Base-by-base conservation (phyloP, 2,113 vertebrate species). In the Oreotrochilus melanogaster region DNA sequence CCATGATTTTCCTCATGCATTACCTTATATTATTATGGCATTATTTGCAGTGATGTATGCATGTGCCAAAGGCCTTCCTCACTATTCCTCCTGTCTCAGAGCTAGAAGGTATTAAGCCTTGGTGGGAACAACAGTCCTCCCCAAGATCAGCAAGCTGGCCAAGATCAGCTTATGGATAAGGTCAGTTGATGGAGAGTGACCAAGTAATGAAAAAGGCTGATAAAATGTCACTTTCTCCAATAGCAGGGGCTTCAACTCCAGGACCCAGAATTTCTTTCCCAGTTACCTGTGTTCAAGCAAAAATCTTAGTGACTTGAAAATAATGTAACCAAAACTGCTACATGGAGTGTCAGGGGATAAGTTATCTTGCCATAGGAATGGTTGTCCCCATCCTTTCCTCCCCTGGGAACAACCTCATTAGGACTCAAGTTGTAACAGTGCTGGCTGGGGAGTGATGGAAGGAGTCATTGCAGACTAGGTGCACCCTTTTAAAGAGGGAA, bases 211-310 rank as follows among this genome's bases (percentile, higher is more conserved):
- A 57, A 57, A 70, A 60, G 25, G 28, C 21, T 43, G 42, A 30
- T 31, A 30, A 0, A 0, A 24, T 25, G 16, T 7, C 4, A 0
- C 14, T 18, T 19, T 3, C 72, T 85, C 56, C 25, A 37, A 27
- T 1, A 42, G 9, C 31, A 78, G 28, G 7, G 43, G n/a, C 50
- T 31, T 14, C 5, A 75, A 57, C 35, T 57, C 18, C 19, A 19
- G 5, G 9, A 48, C 45, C 39, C 35, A 69, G 53, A 35, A 69
- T 43, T 69, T 11, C 23, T 57, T 31, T 45, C 4, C 24, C 37
- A 14, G 35, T 65, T 78, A 48, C 33, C 25, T 12, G 7, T 50
- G 25, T 27, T 69, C 18, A 57, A 2, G 35, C 2, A 53, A 75
- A 89, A 61, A 7, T 24, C 72, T 42, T 69, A 28, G 25, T 45